Conservation (phyloP, 2,797 vertebrate genomes). For the Strix occidentalis region DNA sequence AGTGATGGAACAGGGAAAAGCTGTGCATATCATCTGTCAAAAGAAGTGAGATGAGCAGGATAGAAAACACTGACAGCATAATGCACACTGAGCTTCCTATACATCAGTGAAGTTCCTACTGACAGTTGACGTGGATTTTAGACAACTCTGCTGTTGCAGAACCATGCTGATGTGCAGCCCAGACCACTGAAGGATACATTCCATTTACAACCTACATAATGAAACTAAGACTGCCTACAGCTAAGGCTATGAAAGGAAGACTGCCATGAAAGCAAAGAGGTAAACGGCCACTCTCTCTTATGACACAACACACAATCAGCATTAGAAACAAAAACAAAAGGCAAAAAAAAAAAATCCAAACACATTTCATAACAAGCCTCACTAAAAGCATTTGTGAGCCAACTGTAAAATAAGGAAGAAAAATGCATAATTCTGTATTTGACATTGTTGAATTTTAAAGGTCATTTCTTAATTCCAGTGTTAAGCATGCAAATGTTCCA, state of each 20-base stretch:
- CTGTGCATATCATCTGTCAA: background rate
- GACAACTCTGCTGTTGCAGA: background rate
- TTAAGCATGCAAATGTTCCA: background rate
- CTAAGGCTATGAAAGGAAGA: background rate
- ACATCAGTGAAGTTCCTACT: background rate
- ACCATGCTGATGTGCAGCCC: background rate
- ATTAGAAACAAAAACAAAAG: background rate
- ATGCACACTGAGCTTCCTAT: background rate
- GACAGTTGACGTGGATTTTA: background rate
- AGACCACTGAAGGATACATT: background rate
- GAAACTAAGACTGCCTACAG: background rate
- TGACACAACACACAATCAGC: background rate
- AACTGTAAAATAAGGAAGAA: background rate
- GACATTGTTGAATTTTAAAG: background rate
- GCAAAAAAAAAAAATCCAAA: background rate
- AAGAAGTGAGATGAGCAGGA: background rate
- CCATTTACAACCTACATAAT: background rate
- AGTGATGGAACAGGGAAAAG: background rate
- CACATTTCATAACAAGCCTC: background rate
- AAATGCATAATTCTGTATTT: background rate
- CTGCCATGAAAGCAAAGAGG: background rate
- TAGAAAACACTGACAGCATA: background rate
- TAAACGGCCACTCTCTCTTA: background rate
- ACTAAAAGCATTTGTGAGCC: background rate
- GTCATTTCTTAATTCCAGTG: background rate